Evolutionary conservation across 1,140 invertebrate genomes (phyloP), one percentile per base, ranked within the genome.

Genomic region (Bombus picipes): DNA sequence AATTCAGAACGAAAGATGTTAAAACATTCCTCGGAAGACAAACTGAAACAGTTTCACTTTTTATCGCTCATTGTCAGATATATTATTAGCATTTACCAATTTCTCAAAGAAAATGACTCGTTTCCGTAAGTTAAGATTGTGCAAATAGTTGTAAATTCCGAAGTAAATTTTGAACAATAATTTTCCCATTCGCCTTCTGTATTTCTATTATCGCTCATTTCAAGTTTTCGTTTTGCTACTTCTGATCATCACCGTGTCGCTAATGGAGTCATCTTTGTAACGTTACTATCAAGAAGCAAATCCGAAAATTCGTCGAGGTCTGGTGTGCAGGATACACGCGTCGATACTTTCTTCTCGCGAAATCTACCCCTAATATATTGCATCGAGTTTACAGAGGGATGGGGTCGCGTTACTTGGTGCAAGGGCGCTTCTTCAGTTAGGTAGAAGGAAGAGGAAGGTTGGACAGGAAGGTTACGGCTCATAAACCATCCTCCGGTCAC

Each of bases 341-440:
- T 85, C 78, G 88, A 90, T 90, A 85, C 85, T 68, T 89, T 85
- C 84, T 87, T 92, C 87, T 78, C 75, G 68, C 73, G 75, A 83
- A 87, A 81, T 59, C 75, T 87, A 91, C 91, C 92, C 93, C 92
- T 93, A 93, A 94, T 94, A 93, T 94, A 94, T 94, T 93, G 92
- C 91, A 90, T 90, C 87, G 88, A 91, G 72, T 89, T 89, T 91
- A 89, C 71, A 84, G 77, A 41, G 75, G 82, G 88, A 78, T 85
- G 78, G 76, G 85, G 84, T 87, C 75, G 81, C 81, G 89, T 90
- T 90, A 88, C 43, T 81, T 73, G 79, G 77, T 78, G 39, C 62
- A 74, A 87, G 83, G 83, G 71, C 68, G 65, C 78, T 78, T 73
- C 73, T 70, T 82, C 86, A 68, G 53, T 82, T 41, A 79, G 68